Evolutionary conservation across 2,113 vertebrate genomes (phyloP).

Genomic region (Trogon melanurus): DNA sequence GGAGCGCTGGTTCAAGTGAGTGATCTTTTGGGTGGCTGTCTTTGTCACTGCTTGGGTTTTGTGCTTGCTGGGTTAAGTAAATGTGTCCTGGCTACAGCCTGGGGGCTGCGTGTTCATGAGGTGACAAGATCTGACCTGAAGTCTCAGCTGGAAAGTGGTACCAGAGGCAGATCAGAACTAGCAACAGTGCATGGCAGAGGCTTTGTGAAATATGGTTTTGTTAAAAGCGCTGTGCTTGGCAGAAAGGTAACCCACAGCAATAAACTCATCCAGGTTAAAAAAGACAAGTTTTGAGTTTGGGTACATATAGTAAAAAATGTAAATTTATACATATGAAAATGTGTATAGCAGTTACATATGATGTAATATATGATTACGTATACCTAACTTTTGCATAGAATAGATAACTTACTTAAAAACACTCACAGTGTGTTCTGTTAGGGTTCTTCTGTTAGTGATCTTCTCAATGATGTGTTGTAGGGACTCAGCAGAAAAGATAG

Average conservation of each 20-base stretch:
- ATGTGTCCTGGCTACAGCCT: neutral
- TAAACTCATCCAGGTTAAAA: neutral
- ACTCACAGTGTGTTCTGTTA: neutral
- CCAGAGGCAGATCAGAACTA: neutral
- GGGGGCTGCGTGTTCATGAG: neutral
- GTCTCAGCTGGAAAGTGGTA: neutral
- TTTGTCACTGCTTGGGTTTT: neutral
- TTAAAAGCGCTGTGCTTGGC: neutral
- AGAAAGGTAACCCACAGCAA: neutral
- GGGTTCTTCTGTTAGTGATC: neutral
- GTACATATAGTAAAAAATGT: neutral
- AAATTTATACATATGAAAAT: neutral
- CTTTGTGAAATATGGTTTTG: neutral
- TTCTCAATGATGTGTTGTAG: neutral
- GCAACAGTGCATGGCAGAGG: neutral
- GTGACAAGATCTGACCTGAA: neutral
- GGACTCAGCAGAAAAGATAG: neutral
- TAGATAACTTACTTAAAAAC: neutral
- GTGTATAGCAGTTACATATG: neutral
- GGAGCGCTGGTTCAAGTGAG: neutral
- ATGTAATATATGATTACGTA: neutral
- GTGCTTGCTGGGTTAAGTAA: neutral
- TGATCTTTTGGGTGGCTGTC: fast-evolving
- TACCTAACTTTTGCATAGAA: neutral
- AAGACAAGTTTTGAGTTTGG: neutral